These are phyloP conservation scores for Microtus agrestis DNA, from an alignment of 2,797 vertebrate genomes.

Conservation along the genomic window DNA sequence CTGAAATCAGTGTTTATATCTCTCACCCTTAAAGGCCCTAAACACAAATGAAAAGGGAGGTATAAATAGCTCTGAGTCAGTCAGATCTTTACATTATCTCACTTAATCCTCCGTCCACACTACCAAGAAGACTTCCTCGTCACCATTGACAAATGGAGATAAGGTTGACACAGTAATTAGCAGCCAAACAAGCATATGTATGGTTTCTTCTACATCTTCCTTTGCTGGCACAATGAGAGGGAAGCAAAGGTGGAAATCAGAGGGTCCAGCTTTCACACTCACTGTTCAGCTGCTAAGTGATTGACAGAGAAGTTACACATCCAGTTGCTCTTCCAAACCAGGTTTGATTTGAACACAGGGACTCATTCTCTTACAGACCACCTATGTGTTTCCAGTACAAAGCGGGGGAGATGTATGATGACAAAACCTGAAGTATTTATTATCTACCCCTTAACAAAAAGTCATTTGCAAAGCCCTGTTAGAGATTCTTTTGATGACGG, in stretches of 20 bases:
- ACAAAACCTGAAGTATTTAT: conserved; percentile 30
- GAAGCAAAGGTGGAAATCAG: conserved; percentile 2
- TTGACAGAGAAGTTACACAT: conserved; percentile 16
- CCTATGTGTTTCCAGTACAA: conserved; percentile 20
- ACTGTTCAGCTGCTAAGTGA: conserved; percentile 22
- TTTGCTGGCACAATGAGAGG: not conserved
- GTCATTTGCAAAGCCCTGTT: not conserved
- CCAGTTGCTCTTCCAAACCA: conserved; percentile 53
- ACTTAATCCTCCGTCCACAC: not conserved
- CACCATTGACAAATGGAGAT: conserved; percentile 13
- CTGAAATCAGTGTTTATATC: conserved; percentile 21
- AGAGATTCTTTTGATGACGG: not conserved
- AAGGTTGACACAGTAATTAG: conserved; percentile 40
- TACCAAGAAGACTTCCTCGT: not conserved
- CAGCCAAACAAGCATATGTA: conserved; percentile 1
- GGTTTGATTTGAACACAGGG: conserved; percentile 46
- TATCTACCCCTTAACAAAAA: not conserved
- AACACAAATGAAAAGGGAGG: conserved; percentile 15
- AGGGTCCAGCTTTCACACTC: conserved; percentile 7
- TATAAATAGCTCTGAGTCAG: not conserved
- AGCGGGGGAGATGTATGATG: not conserved
- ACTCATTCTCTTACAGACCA: not conserved
- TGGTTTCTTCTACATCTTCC: not conserved
- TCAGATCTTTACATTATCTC: conserved; percentile 36
- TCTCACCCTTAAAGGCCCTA: not conserved